Percentiles rank a stretch among this genome's conserved stretches.
phyloP scores from a whole-genome alignment of 2,113 vertebrate species.

The Microtus richardsoni region DNA sequence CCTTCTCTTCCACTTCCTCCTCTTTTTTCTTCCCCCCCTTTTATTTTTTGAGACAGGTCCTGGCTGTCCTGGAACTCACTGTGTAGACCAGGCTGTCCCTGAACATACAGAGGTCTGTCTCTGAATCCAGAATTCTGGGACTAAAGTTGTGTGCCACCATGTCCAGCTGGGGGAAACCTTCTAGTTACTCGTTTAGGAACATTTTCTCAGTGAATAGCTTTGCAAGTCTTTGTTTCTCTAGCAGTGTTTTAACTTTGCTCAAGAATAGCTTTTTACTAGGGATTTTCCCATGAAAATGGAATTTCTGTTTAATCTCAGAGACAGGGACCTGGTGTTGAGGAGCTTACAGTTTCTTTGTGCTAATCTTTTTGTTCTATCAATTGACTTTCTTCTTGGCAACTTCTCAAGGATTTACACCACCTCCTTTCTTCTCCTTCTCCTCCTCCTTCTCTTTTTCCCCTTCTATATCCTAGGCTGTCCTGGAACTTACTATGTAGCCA shows the following conservation, averaged over 20 bases:
- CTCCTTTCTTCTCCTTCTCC: background rate
- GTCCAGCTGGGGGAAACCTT: background rate
- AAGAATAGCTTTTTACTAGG: background rate
- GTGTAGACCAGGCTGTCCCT: no score
- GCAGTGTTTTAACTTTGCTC: background rate
- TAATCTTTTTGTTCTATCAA: background rate
- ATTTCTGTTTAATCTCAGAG: background rate
- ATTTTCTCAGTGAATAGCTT: background rate
- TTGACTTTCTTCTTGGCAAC: background rate
- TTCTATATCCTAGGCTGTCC: background rate
- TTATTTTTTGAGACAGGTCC: background rate
- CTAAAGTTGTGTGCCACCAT: no score
- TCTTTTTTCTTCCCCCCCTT: background rate
- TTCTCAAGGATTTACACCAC: background rate
- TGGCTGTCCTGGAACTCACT: no score
- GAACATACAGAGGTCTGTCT: no score
- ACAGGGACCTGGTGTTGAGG: background rate
- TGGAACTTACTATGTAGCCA: background rate
- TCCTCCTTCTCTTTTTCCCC: no score
- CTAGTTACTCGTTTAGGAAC: background rate
- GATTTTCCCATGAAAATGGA: background rate
- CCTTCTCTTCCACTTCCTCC: rapidly evolving
- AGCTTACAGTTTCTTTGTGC: background rate
- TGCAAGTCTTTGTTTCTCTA: background rate
- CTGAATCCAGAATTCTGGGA: no score